Evolutionary conservation across 2,888 invertebrate genomes (phyloP).

Genomic region (Zeuzera pyrina): DNA sequence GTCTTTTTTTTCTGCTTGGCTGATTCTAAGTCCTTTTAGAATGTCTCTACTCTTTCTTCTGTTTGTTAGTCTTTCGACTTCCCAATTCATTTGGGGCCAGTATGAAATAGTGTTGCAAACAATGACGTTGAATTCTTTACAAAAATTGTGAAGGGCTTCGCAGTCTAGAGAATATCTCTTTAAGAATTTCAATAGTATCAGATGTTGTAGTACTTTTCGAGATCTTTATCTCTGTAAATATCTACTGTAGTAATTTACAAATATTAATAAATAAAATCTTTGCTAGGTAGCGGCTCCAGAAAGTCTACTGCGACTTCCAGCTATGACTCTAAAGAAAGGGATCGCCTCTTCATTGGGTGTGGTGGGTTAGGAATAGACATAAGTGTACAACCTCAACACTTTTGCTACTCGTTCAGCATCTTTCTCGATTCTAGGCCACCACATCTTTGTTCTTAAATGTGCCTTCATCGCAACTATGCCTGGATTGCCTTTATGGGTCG

Average conservation of each 20-base stretch:
- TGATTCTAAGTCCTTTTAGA: background rate
- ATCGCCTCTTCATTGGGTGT: slow-evolving; percentile 8
- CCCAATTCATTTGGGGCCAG: background rate
- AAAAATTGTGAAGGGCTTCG: background rate
- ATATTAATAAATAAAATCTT: too few relatives aligned
- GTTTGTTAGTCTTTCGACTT: background rate
- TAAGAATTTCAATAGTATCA: slow-evolving; percentile 3
- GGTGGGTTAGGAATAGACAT: slow-evolving; percentile 13
- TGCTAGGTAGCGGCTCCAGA: too few relatives aligned
- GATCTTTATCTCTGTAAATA: slow-evolving; percentile 7
- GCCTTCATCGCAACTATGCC: slow-evolving; percentile 17
- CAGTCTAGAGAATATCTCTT: background rate
- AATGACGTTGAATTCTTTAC: background rate
- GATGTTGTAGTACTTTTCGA: background rate
- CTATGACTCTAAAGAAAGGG: too few relatives aligned
- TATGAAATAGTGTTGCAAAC: background rate
- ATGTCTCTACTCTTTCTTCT: background rate
- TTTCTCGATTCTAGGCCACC: slow-evolving; percentile 17
- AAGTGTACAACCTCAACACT: slow-evolving; percentile 15
- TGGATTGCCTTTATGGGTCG: slow-evolving; percentile 18
- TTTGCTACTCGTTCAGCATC: slow-evolving; percentile 13
- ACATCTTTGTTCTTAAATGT: slow-evolving; percentile 14
- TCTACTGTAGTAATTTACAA: slow-evolving; percentile 12
- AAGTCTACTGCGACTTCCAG: slow-evolving; percentile 11
- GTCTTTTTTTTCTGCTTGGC: background rate